A percentile compares a stretch with the other conserved stretches of the same genome.
Evolutionary conservation across 2,888 invertebrate species (phyloP).

Genomic region (Nymphalis c-album): DNA sequence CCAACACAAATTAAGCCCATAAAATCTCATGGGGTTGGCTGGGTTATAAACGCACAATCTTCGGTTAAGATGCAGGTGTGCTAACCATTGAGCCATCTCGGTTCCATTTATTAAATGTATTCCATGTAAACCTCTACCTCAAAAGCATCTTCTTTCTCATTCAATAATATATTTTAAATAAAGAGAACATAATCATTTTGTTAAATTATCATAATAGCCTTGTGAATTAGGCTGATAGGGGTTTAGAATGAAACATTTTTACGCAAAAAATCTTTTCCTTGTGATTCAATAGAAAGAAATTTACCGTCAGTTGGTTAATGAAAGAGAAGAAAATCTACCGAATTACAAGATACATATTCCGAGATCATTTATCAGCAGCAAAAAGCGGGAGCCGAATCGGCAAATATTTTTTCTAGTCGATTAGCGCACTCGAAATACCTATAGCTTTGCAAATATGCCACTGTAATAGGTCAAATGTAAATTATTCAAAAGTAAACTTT

Average conservation of each 20-base stretch:
- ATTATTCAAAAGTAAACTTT: slow-evolving; percentile 27
- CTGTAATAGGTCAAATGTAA: slow-evolving; percentile 1
- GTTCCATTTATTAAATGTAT: no score
- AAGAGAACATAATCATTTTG: background rate
- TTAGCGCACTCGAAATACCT: slow-evolving; percentile 76
- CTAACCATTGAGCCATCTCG: no score
- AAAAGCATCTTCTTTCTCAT: no score
- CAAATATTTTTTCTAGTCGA: slow-evolving; percentile 79
- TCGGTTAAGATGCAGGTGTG: no score
- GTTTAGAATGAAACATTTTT: slow-evolving; percentile 13
- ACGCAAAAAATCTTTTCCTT: slow-evolving; percentile 13
- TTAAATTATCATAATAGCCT: slow-evolving; percentile 1
- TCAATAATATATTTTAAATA: background rate
- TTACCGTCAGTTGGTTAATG: slow-evolving; percentile 29
- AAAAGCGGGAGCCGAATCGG: slow-evolving; percentile 69
- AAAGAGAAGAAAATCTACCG: slow-evolving; percentile 40
- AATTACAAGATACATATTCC: slow-evolving; percentile 71
- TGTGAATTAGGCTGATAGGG: background rate
- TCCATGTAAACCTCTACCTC: no score
- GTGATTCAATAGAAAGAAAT: slow-evolving; percentile 24
- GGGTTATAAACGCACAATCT: no score
- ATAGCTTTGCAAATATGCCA: slow-evolving; percentile 46
- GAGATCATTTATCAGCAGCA: slow-evolving; percentile 73
- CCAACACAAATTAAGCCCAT: no score
- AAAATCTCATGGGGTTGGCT: no score